Evolutionary conservation across 2,113 vertebrate species (phyloP).

Genomic region (Hippocampus guttulatus): DNA sequence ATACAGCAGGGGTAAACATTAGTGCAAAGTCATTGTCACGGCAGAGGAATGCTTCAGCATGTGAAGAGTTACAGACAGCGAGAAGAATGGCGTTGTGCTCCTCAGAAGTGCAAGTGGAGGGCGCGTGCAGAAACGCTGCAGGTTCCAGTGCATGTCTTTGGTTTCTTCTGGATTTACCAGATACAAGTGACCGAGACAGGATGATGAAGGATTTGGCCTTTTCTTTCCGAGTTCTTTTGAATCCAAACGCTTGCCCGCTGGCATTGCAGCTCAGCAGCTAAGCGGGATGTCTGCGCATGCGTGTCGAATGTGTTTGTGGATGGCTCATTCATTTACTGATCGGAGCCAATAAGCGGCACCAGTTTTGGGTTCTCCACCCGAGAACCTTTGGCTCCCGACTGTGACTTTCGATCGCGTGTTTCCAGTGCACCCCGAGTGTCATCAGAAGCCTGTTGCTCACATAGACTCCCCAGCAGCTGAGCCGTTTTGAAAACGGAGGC

Average conservation of each 20-base stretch:
- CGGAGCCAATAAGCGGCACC: conserved; percentile 77
- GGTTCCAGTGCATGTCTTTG: conserved; percentile 73
- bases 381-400: conserved; percentile 69
- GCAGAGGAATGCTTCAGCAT: conserved; percentile 44
- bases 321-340: conserved; percentile 28
- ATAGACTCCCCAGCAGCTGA: conserved; percentile 83
- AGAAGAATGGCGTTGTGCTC: conserved; percentile 37
- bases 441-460: conserved; percentile 74
- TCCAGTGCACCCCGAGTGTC: conserved; percentile 37
- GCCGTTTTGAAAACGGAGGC: conserved; percentile 88
- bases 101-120: conserved; percentile 50
- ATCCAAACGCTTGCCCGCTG: conserved; percentile 1
- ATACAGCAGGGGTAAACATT: conserved; percentile 56
- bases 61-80: conserved; percentile 5
- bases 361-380: conserved; percentile 82
- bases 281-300: neutral
- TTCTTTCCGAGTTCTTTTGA: neutral
- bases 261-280: neutral
- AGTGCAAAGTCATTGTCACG: conserved; percentile 55
- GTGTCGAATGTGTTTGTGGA: neutral
- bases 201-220: neutral
- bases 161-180: conserved; percentile 33
- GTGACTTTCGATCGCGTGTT: conserved; percentile 40
- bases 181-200: conserved; percentile 11
- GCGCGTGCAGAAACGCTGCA: conserved; percentile 47